Evolutionary conservation across 1,140 invertebrate genomes (phyloP).

Genomic region (Drosophila pseudoobscura): DNA sequence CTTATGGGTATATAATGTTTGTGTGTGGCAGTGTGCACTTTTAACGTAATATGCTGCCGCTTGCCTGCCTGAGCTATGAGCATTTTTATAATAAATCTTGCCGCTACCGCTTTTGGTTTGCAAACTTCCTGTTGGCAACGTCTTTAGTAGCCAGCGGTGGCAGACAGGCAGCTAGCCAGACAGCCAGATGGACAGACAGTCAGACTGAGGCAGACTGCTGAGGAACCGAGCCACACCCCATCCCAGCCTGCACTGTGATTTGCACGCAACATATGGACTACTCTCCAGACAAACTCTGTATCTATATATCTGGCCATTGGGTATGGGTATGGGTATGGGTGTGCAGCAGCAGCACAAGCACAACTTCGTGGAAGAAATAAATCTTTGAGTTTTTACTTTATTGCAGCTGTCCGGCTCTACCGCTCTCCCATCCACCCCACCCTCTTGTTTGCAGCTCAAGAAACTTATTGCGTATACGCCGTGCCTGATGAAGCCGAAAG

Average conservation of each 20-base stretch:
- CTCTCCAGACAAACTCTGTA: conserved; percentile 29
- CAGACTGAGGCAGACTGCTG: neutral
- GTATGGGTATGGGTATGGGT: conserved; percentile 28
- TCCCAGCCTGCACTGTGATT: conserved; percentile 58
- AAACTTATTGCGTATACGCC: conserved; percentile 65
- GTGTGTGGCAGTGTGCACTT: conserved; percentile 47
- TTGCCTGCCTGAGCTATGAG: conserved; percentile 75
- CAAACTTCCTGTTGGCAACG: conserved; percentile 80
- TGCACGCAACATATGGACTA: conserved; percentile 79
- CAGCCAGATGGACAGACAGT: neutral
- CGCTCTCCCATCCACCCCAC: neutral
- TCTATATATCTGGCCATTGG: conserved; percentile 29
- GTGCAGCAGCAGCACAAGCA: conserved; percentile 10
- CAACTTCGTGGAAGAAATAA: conserved; percentile 68
- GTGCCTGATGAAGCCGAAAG: conserved; percentile 18
- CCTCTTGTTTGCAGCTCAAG: conserved; percentile 1
- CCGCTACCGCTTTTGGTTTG: conserved; percentile 77
- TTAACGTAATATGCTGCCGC: conserved; percentile 80
- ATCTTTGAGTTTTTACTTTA: conserved; percentile 78
- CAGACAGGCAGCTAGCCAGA: conserved; percentile 11
- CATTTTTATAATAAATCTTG: conserved; percentile 82
- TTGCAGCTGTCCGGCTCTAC: conserved; percentile 52
- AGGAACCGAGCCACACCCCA: conserved; percentile 1
- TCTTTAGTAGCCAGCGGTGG: conserved; percentile 57
- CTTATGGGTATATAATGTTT: conserved; percentile 20